Percentiles rank a stretch among this genome's conserved stretches.
Conservation (phyloP, 2,797 vertebrate genomes). For the Artibeus jamaicensis region DNA sequence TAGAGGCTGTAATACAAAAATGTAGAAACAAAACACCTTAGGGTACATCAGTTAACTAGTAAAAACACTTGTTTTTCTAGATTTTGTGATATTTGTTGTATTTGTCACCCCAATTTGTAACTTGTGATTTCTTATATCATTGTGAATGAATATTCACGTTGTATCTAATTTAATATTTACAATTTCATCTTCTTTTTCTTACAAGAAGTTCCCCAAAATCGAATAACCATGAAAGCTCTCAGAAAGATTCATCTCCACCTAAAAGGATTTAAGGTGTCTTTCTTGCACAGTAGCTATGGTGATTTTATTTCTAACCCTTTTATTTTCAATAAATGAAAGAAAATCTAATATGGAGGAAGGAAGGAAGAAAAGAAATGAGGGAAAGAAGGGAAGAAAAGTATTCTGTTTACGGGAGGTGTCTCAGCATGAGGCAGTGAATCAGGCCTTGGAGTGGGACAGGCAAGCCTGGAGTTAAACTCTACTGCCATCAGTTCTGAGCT, state of each 20-base stretch:
- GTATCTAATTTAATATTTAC: background rate
- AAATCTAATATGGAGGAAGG: background rate
- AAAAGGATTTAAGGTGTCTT: background rate
- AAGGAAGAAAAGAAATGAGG: background rate
- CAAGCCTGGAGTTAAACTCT: background rate
- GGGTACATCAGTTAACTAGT: background rate
- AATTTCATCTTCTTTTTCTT: constrained; percentile 4
- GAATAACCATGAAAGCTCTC: background rate
- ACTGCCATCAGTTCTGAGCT: background rate
- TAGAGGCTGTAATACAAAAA: background rate
- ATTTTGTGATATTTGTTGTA: background rate
- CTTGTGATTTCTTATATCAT: constrained; percentile 10
- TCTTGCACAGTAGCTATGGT: background rate
- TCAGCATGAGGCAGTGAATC: background rate
- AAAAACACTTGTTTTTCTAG: background rate
- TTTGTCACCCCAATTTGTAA: constrained; percentile 4
- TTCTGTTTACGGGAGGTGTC: background rate
- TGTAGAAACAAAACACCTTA: background rate
- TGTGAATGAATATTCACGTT: constrained; percentile 21
- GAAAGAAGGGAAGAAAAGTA: background rate
- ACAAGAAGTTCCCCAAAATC: background rate
- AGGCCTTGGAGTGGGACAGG: background rate
- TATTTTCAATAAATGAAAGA: constrained; percentile 15
- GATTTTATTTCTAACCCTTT: background rate
- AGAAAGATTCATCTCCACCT: background rate